Base-by-base conservation (phyloP, 2,113 vertebrate genomes). In the Manacus vitellinus region DNA sequence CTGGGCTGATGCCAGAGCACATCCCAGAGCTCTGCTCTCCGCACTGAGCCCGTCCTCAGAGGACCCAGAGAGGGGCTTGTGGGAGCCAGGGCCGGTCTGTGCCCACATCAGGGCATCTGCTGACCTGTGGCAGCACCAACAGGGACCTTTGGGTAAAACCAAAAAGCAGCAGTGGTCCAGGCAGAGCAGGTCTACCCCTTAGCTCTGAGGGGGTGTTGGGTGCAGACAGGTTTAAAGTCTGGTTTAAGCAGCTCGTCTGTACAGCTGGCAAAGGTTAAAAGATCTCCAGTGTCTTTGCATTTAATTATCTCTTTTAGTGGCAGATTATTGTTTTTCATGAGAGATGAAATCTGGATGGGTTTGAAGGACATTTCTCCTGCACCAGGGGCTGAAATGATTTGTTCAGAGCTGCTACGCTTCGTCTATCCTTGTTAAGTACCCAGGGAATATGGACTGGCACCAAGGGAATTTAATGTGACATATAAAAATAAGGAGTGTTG, bases 381-480 rank as follows among this genome's bases (percentile, higher is more conserved):
- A 68, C 74, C 70, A 25, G 44, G 55, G 92, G 6, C 76, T 72
- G 70, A 41, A 35, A 37, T 49, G 88, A 93, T 85, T 77, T 85
- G 51, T 79, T 85, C 2, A 1, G 88, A 41, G 66, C 85, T 65
- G 91, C 89, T 80, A 12, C 1, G 87, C 92, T 92, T 91, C 91
- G 85, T 97, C 94, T 95, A 7, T 83, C 86, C 82, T 76, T 62
- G 83, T 95, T 95, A 96, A 93, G 79, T n/a, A 43, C 85, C 79
- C 77, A 46, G 86, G 70, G 88, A 92, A 56, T 49, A 51, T 2
- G 0, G 84, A 82, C 85, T 89, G 85, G 82, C 95, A 86, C 83
- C 6, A 2, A 47, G 91, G 89, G 95, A 96, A 95, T 93, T 89
- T 37, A 76, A 89, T 41, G 71, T 92, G 94, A 97, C 94, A 92